Conservation (phyloP, 2,797 vertebrate species). For the Chiloscyllium punctatum region DNA sequence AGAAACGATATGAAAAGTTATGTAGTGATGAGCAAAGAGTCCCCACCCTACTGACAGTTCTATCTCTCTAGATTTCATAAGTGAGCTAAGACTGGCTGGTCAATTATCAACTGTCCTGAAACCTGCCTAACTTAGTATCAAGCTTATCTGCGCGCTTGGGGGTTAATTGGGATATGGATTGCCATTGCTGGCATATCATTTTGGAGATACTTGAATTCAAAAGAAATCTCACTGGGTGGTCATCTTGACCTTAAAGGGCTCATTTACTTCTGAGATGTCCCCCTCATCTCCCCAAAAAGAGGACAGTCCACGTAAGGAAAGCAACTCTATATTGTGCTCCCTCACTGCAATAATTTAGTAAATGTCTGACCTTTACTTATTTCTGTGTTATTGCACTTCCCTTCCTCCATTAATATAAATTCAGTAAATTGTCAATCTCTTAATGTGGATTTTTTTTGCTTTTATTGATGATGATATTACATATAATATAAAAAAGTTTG, state of each 20-base stretch:
- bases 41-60: background rate
- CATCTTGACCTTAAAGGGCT: background rate
- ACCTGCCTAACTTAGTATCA: background rate
- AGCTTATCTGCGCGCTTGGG: background rate
- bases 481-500: background rate
- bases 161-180: background rate
- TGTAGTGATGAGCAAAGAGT: background rate
- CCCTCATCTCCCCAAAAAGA: background rate
- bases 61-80: background rate
- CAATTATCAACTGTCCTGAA: constrained; percentile 4
- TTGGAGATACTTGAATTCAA: background rate
- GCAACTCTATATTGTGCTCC: background rate
- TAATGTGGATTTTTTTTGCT: background rate
- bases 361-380: background rate
- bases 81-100: background rate
- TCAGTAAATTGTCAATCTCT: background rate
- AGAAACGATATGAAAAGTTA: background rate
- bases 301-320: background rate
- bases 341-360: background rate
- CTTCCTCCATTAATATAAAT: background rate
- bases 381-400: background rate
- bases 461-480: background rate
- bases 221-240: background rate
- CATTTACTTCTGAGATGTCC: background rate
- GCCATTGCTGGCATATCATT: background rate